Evolutionary conservation across 2,888 invertebrate species (phyloP).

Genomic region (Clitarchus hookeri): DNA sequence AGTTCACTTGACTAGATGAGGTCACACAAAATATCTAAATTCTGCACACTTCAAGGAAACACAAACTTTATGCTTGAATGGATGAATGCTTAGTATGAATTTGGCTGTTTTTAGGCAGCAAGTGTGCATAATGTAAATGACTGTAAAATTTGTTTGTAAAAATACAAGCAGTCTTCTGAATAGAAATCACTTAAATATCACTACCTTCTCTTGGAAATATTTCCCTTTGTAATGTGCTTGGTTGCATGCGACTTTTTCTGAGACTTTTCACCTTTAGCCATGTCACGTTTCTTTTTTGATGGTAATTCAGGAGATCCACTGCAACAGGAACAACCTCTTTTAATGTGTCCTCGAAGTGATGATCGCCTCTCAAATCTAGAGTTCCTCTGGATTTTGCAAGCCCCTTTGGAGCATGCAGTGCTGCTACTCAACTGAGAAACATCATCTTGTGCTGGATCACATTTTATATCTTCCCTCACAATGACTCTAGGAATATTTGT

Average conservation of each 20-base stretch:
- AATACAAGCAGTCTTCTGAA: conserved; percentile 22
- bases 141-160: conserved; percentile 16
- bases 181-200: conserved; percentile 24
- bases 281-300: conserved; percentile 53
- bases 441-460: not conserved
- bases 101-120: conserved; percentile 32
- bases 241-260: conserved; percentile 30
- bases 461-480: conserved; percentile 19
- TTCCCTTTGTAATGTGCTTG: conserved; percentile 33
- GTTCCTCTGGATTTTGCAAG: conserved; percentile 30
- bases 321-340: conserved; percentile 67
- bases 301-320: conserved; percentile 62
- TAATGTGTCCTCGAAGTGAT: conserved; percentile 62
- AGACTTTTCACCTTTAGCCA: conserved; percentile 33
- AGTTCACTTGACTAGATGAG: conserved; percentile 36
- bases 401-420: conserved; percentile 22
- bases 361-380: conserved; percentile 52
- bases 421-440: conserved; percentile 29
- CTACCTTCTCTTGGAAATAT: conserved; percentile 37
- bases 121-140: conserved; percentile 26
- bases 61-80: conserved; percentile 17
- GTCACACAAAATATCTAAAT: conserved; percentile 22
- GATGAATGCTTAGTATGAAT: conserved; percentile 24
- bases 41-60: conserved; percentile 23
- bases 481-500: conserved; percentile 4